These are phyloP conservation scores for Brevimyrus niger DNA, from an alignment of 2,113 vertebrate genomes.

Conservation along the genomic window DNA sequence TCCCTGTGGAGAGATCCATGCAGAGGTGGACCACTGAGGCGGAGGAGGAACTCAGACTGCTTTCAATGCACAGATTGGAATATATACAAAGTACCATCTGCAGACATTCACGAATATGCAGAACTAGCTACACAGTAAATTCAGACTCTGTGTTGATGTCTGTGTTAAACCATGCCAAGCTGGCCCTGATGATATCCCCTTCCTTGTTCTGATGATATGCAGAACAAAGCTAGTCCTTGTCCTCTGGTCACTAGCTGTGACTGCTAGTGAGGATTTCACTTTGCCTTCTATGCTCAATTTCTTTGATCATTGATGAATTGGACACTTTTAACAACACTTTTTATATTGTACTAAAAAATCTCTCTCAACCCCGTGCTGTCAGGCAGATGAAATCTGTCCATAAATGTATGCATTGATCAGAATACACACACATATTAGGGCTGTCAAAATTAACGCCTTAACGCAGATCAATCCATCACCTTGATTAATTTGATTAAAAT, in stretches of 20 bases:
- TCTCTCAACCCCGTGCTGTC: neutral
- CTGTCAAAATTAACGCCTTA: too few relatives aligned
- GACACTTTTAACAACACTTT: neutral
- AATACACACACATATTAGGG: too few relatives aligned
- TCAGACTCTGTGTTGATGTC: neutral
- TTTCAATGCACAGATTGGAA: neutral
- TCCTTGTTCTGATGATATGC: neutral
- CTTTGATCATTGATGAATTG: neutral
- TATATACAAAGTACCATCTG: neutral
- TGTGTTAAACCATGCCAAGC: neutral
- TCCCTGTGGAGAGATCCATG: neutral
- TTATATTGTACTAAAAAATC: neutral
- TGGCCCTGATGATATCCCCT: neutral
- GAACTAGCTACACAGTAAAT: neutral
- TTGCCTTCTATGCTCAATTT: neutral
- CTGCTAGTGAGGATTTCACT: neutral
- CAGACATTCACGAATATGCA: neutral
- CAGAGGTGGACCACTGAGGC: neutral
- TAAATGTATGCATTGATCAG: neutral
- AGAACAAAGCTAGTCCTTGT: neutral
- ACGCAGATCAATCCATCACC: too few relatives aligned
- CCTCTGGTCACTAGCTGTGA: neutral
- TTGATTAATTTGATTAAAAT: too few relatives aligned
- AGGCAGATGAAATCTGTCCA: neutral
- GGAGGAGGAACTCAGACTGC: neutral